Evolutionary conservation across 2,888 invertebrate species (phyloP), one percentile per base, ranked within the genome.

Genomic region (Flabesymbios commensalis): DNA sequence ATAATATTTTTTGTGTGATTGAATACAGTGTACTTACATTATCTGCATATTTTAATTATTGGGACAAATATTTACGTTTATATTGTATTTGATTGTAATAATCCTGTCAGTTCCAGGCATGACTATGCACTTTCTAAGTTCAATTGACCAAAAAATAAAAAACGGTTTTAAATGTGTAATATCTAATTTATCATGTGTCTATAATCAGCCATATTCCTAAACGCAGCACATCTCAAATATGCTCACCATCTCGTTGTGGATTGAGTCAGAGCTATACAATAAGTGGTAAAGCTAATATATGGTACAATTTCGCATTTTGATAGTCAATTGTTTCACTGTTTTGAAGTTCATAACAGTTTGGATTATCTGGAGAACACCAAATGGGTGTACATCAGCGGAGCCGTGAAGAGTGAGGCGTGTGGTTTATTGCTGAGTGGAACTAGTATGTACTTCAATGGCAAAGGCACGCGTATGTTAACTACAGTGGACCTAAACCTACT

Each of bases 401-500:
- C 74, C n/a, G 69, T 72, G 56, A 68, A 78, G 39, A 64, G 74
- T 54, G 31, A 65, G 33, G 56, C 74, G 45, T 80, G 82, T 75
- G 81, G 80, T 22, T 61, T 72, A 28, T 65, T 83, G 14, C 70
- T 81, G 42, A 75, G 76, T 22, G 79, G 78, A 10, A 67, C 73
- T 39, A 76, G 74, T 60, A 68, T 83, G 19, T 70, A 78, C 32
- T 82, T 82, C 61, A 72, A 68, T 36, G 70, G 72, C 33, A 64
- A 67, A 3, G 83, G 82, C 3, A 78, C 80, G 39, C 70, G 83
- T 53, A 67, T 74, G 29, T 74, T 83, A 3, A 77, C 78, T 3
- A 79, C 80, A 1, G 67, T 57, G 19, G 78, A 80, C 59, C 72
- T 83, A 1, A 78, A 83, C 63, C 71, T 83, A 2, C 69, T 75